Evolutionary conservation across 2,888 invertebrate genomes (phyloP).

Genomic region (Ophion ventricosus): DNA sequence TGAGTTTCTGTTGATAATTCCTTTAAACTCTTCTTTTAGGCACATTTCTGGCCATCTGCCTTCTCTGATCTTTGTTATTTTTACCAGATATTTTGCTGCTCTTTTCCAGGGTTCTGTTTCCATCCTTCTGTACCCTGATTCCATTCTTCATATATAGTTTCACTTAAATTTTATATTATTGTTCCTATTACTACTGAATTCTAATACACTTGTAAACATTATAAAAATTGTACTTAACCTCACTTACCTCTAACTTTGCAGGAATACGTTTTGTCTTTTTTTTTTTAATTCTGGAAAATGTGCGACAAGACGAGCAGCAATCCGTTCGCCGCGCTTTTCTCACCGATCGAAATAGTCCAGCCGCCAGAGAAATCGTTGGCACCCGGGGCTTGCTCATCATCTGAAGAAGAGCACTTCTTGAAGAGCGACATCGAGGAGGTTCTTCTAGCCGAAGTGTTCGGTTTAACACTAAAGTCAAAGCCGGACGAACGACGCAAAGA

Average conservation of each 20-base stretch:
- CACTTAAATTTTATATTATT: no score
- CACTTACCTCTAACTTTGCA: not conserved
- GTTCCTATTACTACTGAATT: no score
- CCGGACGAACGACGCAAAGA: slow-evolving; percentile 80
- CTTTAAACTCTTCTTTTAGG: no score
- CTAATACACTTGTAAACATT: not conserved
- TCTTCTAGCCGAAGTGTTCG: slow-evolving; percentile 89
- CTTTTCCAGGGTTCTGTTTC: no score
- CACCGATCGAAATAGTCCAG: slow-evolving; percentile 75
- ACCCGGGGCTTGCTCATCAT: not conserved
- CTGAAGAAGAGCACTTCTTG: not conserved
- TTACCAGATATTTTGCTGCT: no score
- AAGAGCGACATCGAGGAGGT: slow-evolving; percentile 81
- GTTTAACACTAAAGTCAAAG: slow-evolving; percentile 87
- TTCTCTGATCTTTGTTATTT: no score
- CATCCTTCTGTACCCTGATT: no score
- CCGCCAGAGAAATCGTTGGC: slow-evolving; percentile 70
- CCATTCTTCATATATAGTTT: no score
- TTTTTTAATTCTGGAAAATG: slow-evolving; percentile 69
- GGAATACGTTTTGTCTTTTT: not conserved
- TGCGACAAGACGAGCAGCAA: slow-evolving; percentile 81
- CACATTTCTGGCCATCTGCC: no score
- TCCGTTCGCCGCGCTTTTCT: slow-evolving; percentile 82
- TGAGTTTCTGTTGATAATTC: no score
- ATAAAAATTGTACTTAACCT: not conserved